Conservation (phyloP, 2,113 vertebrate genomes). For the Lepus americanus region DNA sequence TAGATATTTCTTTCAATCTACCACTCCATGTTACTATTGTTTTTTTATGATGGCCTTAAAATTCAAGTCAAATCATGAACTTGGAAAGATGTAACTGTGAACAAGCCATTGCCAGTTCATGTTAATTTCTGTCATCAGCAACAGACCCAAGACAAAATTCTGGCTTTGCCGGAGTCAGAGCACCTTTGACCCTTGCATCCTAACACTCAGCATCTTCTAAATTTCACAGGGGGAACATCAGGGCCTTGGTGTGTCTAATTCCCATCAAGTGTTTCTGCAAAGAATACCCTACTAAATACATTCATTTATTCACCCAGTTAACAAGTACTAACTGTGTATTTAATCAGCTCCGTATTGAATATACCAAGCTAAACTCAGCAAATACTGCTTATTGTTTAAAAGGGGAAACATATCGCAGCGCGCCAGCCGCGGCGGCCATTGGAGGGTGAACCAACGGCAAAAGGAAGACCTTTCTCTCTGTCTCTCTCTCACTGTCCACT, state of each 20-base stretch:
- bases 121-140: neutral
- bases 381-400: neutral
- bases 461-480: no score
- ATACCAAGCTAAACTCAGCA: neutral
- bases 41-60: neutral
- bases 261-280: neutral
- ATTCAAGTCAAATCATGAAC: neutral
- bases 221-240: neutral
- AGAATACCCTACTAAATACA: neutral
- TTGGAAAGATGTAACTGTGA: neutral
- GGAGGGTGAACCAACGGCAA: no score
- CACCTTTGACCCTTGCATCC: neutral
- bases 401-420: neutral
- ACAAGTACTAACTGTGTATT: neutral
- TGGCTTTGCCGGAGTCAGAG: neutral
- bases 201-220: neutral
- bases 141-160: neutral
- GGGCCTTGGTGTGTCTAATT: neutral
- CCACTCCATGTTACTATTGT: neutral
- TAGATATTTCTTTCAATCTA: neutral
- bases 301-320: no score
- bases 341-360: neutral
- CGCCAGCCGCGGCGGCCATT: no score
- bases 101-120: neutral
- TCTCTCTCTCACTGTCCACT: no score